phyloP scores from a whole-genome alignment of 2,113 vertebrate species.

The Petrocephalus microphthalmus region DNA sequence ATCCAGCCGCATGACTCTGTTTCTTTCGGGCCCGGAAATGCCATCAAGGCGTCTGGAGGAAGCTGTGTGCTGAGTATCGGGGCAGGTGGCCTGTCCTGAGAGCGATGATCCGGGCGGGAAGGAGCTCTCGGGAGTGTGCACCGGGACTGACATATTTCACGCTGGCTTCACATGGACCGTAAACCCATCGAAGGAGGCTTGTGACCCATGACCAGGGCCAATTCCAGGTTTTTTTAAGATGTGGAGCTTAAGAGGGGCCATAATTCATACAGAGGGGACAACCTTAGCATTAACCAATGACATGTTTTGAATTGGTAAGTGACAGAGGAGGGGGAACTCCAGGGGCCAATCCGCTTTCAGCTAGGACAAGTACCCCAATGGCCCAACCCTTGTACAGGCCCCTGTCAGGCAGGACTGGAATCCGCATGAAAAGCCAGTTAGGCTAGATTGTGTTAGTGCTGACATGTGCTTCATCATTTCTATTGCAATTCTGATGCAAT shows the following conservation, averaged over 20 bases:
- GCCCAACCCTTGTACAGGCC: not conserved
- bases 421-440: not conserved
- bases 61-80: not conserved
- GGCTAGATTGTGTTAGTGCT: not conserved
- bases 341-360: not conserved
- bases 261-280: not conserved
- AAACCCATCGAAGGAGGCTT: not conserved
- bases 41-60: not conserved
- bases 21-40: not conserved
- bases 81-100: not conserved
- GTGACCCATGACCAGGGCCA: not conserved
- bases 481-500: not conserved
- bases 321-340: not conserved
- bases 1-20: not conserved
- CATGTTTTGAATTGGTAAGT: not conserved
- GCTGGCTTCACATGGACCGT: not conserved
- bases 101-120: not conserved
- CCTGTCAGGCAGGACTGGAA: not conserved
- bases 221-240: not conserved
- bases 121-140: not conserved
- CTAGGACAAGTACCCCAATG: not conserved
- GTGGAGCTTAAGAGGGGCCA: not conserved
- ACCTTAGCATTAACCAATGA: not conserved
- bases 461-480: not conserved
- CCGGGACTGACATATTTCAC: not conserved